These are phyloP conservation scores for Mythimna ferrago DNA, from an alignment of 2,888 invertebrate species.

Conservation along the genomic window DNA sequence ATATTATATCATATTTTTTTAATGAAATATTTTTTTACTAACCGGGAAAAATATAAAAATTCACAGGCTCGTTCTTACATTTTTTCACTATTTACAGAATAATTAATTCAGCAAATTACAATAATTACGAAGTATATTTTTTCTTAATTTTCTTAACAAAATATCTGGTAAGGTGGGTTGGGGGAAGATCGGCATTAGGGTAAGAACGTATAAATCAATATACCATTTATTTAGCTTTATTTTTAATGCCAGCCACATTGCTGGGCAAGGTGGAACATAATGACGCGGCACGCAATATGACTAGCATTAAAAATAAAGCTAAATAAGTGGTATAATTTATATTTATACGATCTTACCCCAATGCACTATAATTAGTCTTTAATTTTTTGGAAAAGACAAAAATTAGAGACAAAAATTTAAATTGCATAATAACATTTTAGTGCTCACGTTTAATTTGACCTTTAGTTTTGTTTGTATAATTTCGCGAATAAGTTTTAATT, in stretches of 20 bases:
- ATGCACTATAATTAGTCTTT: too few relatives aligned
- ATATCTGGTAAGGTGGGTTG: too few relatives aligned
- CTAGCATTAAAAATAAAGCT: too few relatives aligned
- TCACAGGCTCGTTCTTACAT: background rate
- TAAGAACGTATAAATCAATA: too few relatives aligned
- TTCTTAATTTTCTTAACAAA: background rate
- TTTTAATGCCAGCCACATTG: too few relatives aligned
- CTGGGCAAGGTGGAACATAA: too few relatives aligned
- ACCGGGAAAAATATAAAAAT: background rate
- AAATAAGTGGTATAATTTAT: too few relatives aligned
- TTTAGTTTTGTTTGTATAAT: conserved; percentile 1
- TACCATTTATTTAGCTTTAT: too few relatives aligned
- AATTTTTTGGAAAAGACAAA: background rate
- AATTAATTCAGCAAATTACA: too few relatives aligned
- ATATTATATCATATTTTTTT: background rate
- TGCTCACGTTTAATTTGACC: background rate
- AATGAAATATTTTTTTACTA: background rate
- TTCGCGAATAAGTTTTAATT: background rate
- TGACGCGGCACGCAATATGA: too few relatives aligned
- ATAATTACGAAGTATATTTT: background rate
- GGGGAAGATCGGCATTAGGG: too few relatives aligned
- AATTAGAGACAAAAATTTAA: background rate
- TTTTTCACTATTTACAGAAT: background rate
- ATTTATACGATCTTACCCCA: too few relatives aligned
- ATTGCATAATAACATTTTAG: background rate